Conservation (phyloP, 2,113 vertebrate species). For the Brachypteracias leptosomus region DNA sequence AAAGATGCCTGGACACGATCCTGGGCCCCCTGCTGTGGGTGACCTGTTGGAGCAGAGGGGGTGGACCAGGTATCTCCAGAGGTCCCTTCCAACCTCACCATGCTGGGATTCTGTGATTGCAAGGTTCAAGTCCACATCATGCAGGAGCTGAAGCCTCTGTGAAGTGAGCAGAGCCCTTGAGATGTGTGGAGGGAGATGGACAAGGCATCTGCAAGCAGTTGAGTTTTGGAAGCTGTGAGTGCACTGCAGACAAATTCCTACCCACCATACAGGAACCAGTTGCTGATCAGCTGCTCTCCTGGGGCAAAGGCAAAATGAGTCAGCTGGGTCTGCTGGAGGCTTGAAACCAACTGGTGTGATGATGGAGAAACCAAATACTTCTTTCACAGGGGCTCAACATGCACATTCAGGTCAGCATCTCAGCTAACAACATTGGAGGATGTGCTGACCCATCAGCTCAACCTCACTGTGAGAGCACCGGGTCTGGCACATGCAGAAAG, state of each 20-base stretch:
- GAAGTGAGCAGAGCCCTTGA: background rate
- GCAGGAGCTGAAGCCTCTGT: background rate
- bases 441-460: background rate
- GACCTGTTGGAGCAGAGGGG: background rate
- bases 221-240: background rate
- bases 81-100: background rate
- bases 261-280: background rate
- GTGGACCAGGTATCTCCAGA: background rate
- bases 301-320: background rate
- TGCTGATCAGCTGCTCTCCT: background rate
- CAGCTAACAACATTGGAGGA: background rate
- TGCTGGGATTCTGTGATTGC: background rate
- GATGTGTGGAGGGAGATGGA: background rate
- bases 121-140: background rate
- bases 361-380: background rate
- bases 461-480: too few relatives aligned
- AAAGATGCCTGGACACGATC: background rate
- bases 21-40: background rate
- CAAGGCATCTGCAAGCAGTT: background rate
- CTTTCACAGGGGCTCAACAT: background rate
- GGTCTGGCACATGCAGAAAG: too few relatives aligned
- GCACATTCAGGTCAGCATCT: fast-evolving
- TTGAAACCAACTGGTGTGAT: background rate
- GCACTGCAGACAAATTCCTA: background rate
- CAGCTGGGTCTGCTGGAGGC: background rate